Conservation (phyloP, 2,888 invertebrate species). For the Plagodis dolabraria region DNA sequence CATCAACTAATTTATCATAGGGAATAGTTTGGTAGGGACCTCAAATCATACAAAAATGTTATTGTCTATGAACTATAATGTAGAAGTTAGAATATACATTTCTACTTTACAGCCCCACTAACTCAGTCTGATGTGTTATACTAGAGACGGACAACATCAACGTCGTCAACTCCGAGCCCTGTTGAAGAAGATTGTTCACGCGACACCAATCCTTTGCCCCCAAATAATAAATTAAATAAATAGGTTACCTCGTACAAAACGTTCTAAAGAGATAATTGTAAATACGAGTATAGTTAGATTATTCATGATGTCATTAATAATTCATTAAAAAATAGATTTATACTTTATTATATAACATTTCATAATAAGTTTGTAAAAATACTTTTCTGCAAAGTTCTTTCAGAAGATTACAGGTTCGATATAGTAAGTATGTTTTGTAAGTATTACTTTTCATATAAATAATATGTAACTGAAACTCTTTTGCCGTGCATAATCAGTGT, state of each 20-base stretch:
- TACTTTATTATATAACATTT: too few species aligned
- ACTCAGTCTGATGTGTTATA: conserved; percentile 71
- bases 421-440: too few species aligned
- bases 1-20: conserved; percentile 25
- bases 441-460: too few species aligned
- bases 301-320: too few species aligned
- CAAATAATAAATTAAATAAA: not conserved
- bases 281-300: too few species aligned
- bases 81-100: conserved; percentile 18
- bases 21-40: conserved; percentile 17
- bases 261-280: too few species aligned
- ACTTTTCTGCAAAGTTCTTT: too few species aligned
- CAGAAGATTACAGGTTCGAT: too few species aligned
- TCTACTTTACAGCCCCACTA: conserved; percentile 62
- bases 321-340: too few species aligned
- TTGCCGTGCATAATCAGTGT: conserved; percentile 25
- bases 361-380: too few species aligned
- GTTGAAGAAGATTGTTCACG: conserved; percentile 7
- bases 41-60: not conserved
- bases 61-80: not conserved
- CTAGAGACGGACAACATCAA: conserved; percentile 39
- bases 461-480: conserved; percentile 3
- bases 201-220: conserved; percentile 7
- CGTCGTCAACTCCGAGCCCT: conserved; percentile 15
- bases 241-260: too few species aligned